These are phyloP conservation scores for Mastomys coucha DNA, from an alignment of 2,113 vertebrate species.

Conservation along the genomic window DNA sequence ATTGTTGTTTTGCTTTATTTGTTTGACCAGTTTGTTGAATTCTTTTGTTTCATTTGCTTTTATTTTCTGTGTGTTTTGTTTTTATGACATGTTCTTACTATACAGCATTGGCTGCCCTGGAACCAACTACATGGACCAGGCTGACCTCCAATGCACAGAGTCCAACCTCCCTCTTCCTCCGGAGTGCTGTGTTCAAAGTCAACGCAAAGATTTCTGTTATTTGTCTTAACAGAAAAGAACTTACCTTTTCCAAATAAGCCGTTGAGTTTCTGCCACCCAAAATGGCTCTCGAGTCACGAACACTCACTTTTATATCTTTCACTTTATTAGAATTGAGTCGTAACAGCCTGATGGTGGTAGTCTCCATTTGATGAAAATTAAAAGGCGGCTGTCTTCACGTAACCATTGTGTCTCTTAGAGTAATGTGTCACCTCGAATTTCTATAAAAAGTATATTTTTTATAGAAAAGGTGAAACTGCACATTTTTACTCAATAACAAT, in stretches of 20 bases:
- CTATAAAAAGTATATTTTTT: neutral
- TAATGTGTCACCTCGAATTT: neutral
- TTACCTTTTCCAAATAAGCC: neutral
- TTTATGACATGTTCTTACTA: neutral
- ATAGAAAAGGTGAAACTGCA: neutral
- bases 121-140: neutral
- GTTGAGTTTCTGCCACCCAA: neutral
- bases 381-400: neutral
- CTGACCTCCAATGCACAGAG: neutral
- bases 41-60: neutral
- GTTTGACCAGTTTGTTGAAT: neutral
- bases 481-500: neutral
- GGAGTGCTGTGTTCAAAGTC: neutral
- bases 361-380: neutral
- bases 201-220: neutral
- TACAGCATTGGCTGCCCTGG: neutral
- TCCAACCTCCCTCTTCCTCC: neutral
- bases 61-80: too few relatives aligned
- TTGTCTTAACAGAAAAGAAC: neutral
- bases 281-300: neutral
- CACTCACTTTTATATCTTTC: neutral
- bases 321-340: conserved; percentile 13
- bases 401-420: neutral
- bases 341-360: neutral
- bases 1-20: neutral